phyloP scores from a whole-genome alignment of 2,888 invertebrate species.

The Calephelis perditalis region DNA sequence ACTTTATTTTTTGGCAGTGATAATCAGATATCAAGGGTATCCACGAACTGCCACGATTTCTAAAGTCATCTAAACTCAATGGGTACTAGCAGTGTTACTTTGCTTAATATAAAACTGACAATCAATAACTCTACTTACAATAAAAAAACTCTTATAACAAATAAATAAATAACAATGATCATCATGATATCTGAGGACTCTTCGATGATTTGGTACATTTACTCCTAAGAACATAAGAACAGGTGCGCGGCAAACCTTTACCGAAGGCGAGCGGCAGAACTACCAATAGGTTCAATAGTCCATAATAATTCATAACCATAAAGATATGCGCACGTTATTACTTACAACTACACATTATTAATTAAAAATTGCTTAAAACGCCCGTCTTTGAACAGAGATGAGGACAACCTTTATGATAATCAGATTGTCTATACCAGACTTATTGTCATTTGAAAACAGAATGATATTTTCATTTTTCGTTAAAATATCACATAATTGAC shows the following conservation, averaged over 20 bases:
- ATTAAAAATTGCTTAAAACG: slow-evolving; percentile 43
- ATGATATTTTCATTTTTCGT: slow-evolving; percentile 7
- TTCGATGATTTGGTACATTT: slow-evolving; percentile 35
- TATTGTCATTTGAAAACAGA: slow-evolving; percentile 25
- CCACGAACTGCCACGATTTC: slow-evolving; percentile 38
- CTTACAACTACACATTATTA: slow-evolving; percentile 58
- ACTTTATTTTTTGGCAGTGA: slow-evolving; percentile 68
- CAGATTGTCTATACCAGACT: slow-evolving; percentile 36
- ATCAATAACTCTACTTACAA: slow-evolving; percentile 44
- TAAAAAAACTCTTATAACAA: slow-evolving; percentile 29
- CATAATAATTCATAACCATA: slow-evolving; percentile 63
- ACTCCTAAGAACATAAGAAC: slow-evolving; percentile 59
- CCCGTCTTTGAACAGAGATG: slow-evolving; percentile 37
- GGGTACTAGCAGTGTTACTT: slow-evolving; percentile 8
- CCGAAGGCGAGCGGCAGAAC: slow-evolving; percentile 46
- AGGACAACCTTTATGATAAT: slow-evolving; percentile 16
- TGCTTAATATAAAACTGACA: slow-evolving; percentile 16
- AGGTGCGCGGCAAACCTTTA: slow-evolving; percentile 47
- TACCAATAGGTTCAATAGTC: slow-evolving; percentile 58
- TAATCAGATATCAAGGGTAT: slow-evolving; percentile 39
- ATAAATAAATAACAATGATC: slow-evolving; percentile 59
- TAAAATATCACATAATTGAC: slow-evolving; percentile 63
- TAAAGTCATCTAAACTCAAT: background rate
- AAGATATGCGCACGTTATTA: slow-evolving; percentile 63
- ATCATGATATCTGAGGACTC: slow-evolving; percentile 34